Conservation (phyloP, 2,888 invertebrate genomes). For the Morpho achilles region DNA sequence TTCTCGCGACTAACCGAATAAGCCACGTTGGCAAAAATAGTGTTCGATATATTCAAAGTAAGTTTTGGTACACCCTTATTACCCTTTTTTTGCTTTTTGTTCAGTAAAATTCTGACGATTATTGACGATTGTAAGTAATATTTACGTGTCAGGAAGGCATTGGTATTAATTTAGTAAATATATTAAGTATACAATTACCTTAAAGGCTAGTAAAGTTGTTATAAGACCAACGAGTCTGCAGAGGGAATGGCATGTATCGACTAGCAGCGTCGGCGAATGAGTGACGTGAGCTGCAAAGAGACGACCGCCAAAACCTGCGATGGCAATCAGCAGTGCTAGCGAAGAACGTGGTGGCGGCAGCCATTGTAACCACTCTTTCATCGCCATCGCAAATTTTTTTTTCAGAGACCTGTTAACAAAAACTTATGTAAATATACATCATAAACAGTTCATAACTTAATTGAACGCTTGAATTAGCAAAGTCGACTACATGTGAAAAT, state of each 20-base stretch:
- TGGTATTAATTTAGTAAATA: too few relatives aligned
- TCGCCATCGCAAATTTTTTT: constrained; percentile 78
- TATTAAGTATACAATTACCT: constrained; percentile 39
- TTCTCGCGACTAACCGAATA: too few relatives aligned
- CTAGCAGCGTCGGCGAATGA: constrained; percentile 93
- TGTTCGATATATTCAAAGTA: too few relatives aligned
- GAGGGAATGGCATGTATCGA: constrained; percentile 96
- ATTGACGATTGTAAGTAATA: too few relatives aligned
- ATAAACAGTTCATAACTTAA: too few relatives aligned
- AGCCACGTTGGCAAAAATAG: too few relatives aligned
- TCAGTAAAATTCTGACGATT: too few relatives aligned
- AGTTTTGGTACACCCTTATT: too few relatives aligned
- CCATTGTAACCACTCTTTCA: constrained; percentile 87
- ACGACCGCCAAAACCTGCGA: constrained; percentile 88
- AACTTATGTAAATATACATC: not conserved
- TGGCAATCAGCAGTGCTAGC: constrained; percentile 85
- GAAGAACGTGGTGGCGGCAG: constrained; percentile 87
- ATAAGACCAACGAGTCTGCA: constrained; percentile 93
- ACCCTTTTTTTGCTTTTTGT: too few relatives aligned
- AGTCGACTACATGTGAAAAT: not conserved
- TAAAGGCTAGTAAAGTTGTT: constrained; percentile 64
- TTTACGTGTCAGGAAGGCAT: too few relatives aligned
- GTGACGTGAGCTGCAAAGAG: constrained; percentile 92
- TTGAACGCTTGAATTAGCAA: too few relatives aligned
- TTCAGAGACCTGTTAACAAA: not conserved